Percentiles rank a stretch among this genome's conserved stretches.
Evolutionary conservation across 2,113 vertebrate genomes (phyloP).

Genomic region (Pholis gunnellus): DNA sequence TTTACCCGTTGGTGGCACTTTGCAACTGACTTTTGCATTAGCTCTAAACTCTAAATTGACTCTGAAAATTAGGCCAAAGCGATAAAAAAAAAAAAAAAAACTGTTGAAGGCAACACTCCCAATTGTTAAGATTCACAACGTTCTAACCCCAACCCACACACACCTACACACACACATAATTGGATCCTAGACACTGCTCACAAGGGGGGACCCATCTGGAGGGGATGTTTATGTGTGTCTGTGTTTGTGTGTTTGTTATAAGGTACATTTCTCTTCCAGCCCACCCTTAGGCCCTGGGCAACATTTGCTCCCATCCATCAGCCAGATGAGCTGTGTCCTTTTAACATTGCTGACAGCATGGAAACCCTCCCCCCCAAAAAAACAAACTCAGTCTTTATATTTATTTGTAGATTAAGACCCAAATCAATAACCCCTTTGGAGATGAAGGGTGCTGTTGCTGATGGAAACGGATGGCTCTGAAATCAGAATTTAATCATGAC

Average conservation of each 20-base stretch:
- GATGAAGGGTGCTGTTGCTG: slow-evolving; percentile 64
- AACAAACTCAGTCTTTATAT: slow-evolving; percentile 78
- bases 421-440: slow-evolving; percentile 82
- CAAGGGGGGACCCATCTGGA: slow-evolving; percentile 79
- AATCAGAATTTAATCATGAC: slow-evolving; percentile 79
- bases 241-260: slow-evolving; percentile 67
- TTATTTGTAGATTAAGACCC: slow-evolving; percentile 82
- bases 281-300: slow-evolving; percentile 75
- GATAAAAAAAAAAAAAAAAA: background rate
- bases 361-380: slow-evolving; percentile 25
- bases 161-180: slow-evolving; percentile 49
- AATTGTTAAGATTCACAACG: slow-evolving; percentile 45
- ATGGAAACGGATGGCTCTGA: slow-evolving; percentile 72
- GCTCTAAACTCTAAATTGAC: slow-evolving; percentile 4
- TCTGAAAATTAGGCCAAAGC: background rate
- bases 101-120: slow-evolving; percentile 17
- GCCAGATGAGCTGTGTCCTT: slow-evolving; percentile 81
- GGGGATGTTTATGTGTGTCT: slow-evolving; percentile 71
- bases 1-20: background rate
- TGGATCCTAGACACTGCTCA: slow-evolving; percentile 67
- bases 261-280: slow-evolving; percentile 76
- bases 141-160: slow-evolving; percentile 23
- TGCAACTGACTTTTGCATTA: slow-evolving; percentile 6
- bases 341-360: slow-evolving; percentile 81
- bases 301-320: slow-evolving; percentile 78